These are phyloP conservation scores for Trichoplax adhaerens DNA, from an alignment of 37 sponge, comb jelly and placozoan genomes.

Conservation along the genomic window DNA sequence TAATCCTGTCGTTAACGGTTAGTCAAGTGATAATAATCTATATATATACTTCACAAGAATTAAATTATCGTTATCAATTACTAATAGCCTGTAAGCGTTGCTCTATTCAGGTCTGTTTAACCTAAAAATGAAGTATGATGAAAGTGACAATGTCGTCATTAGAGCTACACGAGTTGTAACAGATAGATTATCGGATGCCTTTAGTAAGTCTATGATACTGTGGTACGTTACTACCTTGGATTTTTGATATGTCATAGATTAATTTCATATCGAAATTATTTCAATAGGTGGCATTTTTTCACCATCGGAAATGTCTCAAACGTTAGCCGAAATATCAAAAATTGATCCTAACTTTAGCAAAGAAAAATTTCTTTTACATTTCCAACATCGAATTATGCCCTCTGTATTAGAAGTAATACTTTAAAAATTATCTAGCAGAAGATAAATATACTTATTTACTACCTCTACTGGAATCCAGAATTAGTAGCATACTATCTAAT, in stretches of 20 bases:
- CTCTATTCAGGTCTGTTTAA: constrained; percentile 25
- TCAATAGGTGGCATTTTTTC: constrained; percentile 29
- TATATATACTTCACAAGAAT: constrained; percentile 1
- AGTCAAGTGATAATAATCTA: constrained; percentile 6
- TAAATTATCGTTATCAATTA: not conserved
- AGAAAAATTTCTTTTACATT: constrained; percentile 46
- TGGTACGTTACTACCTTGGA: not conserved
- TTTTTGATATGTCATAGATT: not conserved
- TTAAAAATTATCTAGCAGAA: not conserved
- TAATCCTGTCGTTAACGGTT: constrained; percentile 57
- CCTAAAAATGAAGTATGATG: constrained; percentile 66
- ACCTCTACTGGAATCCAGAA: not conserved
- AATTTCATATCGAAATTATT: not conserved
- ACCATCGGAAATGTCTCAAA: constrained; percentile 58
- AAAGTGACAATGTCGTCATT: constrained; percentile 73
- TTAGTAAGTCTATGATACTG: constrained; percentile 10
- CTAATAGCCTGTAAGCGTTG: not conserved
- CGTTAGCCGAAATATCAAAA: constrained; percentile 56
- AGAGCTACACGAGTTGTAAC: constrained; percentile 61
- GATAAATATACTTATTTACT: not conserved
- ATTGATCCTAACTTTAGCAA: constrained; percentile 58
- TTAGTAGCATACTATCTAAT: too few species aligned
- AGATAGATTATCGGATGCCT: constrained; percentile 41
- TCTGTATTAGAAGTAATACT: constrained; percentile 50
- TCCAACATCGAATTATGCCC: constrained; percentile 70